Evolutionary conservation across 2,888 invertebrate species (phyloP).

Genomic region (Pegoplata infirma): DNA sequence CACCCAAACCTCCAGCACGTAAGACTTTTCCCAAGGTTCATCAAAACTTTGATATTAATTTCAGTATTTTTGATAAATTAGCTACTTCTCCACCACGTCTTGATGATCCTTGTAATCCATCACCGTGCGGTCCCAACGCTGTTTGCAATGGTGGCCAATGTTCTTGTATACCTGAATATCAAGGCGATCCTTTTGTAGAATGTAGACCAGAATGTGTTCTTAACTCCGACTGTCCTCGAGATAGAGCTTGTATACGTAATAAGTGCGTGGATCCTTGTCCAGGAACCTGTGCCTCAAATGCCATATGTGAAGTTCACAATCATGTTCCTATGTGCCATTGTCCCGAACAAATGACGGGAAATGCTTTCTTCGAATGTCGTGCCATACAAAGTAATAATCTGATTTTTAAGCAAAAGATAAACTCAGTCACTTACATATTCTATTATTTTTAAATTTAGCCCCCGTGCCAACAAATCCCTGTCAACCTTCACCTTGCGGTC

Average conservation of each 20-base stretch:
- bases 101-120: slow-evolving; percentile 84
- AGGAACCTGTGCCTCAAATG: slow-evolving; percentile 86
- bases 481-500: slow-evolving; percentile 85
- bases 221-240: slow-evolving; percentile 84
- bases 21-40: slow-evolving; percentile 64
- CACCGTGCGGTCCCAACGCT: slow-evolving; percentile 88
- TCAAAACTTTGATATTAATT: not conserved
- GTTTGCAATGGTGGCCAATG: slow-evolving; percentile 84
- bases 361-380: slow-evolving; percentile 86
- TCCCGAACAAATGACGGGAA: slow-evolving; percentile 86
- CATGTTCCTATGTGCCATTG: slow-evolving; percentile 89
- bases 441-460: slow-evolving; percentile 72
- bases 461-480: slow-evolving; percentile 81
- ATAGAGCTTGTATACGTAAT: slow-evolving; percentile 85
- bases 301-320: slow-evolving; percentile 87
- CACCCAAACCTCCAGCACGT: slow-evolving; percentile 73
- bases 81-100: slow-evolving; percentile 67
- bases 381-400: slow-evolving; percentile 71
- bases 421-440: too few relatives aligned
- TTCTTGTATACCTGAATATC: slow-evolving; percentile 84
- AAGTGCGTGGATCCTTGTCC: slow-evolving; percentile 88
- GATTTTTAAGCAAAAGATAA: not conserved
- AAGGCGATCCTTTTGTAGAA: slow-evolving; percentile 85
- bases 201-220: slow-evolving; percentile 89
- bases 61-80: slow-evolving; percentile 33